A percentile compares a stretch with the other conserved stretches of the same genome.
Conservation (phyloP, 2,113 vertebrate genomes). For the Sakesphorus luctuosus region DNA sequence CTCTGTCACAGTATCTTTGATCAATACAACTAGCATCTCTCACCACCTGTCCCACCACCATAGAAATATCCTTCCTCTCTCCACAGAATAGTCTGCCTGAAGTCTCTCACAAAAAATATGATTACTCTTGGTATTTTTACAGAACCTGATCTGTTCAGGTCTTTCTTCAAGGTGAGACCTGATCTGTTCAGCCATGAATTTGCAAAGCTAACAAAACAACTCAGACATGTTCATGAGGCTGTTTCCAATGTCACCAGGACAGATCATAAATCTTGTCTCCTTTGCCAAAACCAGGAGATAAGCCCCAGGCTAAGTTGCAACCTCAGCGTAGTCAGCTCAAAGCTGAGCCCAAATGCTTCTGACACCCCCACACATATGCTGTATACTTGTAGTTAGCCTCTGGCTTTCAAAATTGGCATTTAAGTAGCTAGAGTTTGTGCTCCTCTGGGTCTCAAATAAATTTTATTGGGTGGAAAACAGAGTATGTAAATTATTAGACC, state of each 20-base stretch:
- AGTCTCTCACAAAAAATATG: not conserved
- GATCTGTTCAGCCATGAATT: not conserved
- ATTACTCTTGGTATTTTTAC: not conserved
- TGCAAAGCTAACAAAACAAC: conserved; percentile 33
- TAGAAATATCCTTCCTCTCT: not conserved
- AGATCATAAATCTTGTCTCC: conserved; percentile 9
- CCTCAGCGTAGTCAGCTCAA: conserved; percentile 25
- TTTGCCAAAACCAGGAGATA: conserved; percentile 33
- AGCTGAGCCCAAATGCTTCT: conserved; percentile 11
- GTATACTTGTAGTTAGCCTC: not conserved
- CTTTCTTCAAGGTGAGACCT: conserved; percentile 35
- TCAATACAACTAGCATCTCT: conserved; percentile 1
- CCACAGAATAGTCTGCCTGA: not conserved
- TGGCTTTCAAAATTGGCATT: conserved; percentile 49
- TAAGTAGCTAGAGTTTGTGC: not conserved
- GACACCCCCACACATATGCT: not conserved
- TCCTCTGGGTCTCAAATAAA: conserved; percentile 23
- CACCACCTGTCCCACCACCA: not conserved
- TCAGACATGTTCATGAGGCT: not conserved
- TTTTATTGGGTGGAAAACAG: conserved; percentile 17
- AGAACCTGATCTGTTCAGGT: not conserved
- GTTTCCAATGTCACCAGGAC: not conserved
- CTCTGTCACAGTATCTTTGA: not conserved
- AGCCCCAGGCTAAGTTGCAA: conserved; percentile 14
- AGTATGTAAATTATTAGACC: conserved; percentile 2